A percentile compares a stretch with the other conserved stretches of the same genome.
These are phyloP conservation scores for Gymnocheta viridis DNA, from an alignment of 2,888 invertebrate genomes.

Conservation along the genomic window DNA sequence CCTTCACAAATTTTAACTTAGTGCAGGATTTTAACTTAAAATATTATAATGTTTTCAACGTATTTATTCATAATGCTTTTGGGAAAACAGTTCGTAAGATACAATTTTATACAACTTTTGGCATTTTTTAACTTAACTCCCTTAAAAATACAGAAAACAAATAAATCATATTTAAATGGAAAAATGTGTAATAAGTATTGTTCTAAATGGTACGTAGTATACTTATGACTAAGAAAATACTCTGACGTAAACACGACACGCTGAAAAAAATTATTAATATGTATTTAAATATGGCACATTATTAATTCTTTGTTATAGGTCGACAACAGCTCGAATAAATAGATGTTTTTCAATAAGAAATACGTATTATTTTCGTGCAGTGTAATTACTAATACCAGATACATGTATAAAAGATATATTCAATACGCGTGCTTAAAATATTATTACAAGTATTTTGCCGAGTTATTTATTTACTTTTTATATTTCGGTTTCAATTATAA, in stretches of 20 bases:
- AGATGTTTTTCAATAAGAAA: neutral
- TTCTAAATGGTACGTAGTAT: neutral
- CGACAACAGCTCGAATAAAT: neutral
- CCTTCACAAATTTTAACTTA: too few species aligned
- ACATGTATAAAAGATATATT: constrained; percentile 38
- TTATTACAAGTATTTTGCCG: neutral
- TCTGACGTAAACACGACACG: neutral
- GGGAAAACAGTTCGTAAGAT: too few species aligned
- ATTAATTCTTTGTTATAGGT: too few species aligned
- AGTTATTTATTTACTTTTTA: constrained; percentile 14
- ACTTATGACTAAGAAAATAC: neutral
- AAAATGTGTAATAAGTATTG: neutral
- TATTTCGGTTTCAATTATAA: constrained; percentile 13
- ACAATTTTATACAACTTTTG: neutral
- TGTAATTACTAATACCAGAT: constrained; percentile 40
- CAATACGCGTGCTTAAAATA: constrained; percentile 48
- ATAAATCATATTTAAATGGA: neutral
- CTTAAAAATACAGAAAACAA: neutral
- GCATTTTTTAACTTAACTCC: neutral
- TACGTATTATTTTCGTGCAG: neutral
- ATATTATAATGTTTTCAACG: too few species aligned
- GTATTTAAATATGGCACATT: too few species aligned
- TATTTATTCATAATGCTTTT: too few species aligned
- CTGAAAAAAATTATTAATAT: neutral
- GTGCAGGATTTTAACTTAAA: too few species aligned